These are phyloP conservation scores for Carpatolechia fugitivella DNA, from an alignment of 2,888 invertebrate genomes.

Conservation along the genomic window DNA sequence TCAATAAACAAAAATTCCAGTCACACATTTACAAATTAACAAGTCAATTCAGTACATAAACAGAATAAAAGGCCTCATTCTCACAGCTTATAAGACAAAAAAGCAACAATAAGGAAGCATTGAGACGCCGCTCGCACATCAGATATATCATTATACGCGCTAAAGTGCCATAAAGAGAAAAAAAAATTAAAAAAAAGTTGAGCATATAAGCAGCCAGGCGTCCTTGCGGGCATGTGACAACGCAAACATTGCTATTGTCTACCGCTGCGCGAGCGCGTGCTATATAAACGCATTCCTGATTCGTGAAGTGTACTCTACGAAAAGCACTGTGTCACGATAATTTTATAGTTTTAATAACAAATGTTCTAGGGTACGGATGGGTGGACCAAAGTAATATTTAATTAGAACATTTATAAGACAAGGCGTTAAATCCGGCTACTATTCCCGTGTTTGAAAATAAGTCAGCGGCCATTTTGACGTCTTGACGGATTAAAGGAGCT, in stretches of 20 bases:
- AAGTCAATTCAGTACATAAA: constrained; percentile 1
- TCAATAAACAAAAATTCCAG: constrained; percentile 6
- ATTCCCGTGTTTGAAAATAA: no score
- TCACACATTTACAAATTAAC: constrained; percentile 4
- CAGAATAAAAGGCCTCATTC: constrained; percentile 2
- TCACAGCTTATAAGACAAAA: background rate
- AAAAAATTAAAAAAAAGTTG: constrained; percentile 3
- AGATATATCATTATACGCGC: constrained; percentile 8
- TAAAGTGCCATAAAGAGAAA: background rate
- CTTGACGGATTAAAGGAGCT: no score
- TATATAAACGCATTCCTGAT: constrained; percentile 67
- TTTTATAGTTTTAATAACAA: no score
- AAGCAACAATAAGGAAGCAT: constrained; percentile 7
- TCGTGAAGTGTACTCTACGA: constrained; percentile 30
- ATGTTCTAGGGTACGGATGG: no score
- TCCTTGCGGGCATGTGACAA: constrained; percentile 55
- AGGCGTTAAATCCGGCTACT: no score
- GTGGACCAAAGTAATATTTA: no score
- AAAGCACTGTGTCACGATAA: no score
- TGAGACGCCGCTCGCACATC: background rate
- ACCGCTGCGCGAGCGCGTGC: constrained; percentile 37
- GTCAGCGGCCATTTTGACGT: no score
- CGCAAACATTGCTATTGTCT: constrained; percentile 54
- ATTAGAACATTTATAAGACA: no score
- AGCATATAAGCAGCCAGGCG: constrained; percentile 24